Percentiles rank a stretch among this genome's conserved stretches.
Evolutionary conservation across 1,140 invertebrate genomes (phyloP).

Genomic region (Paraescarpia echinospica): DNA sequence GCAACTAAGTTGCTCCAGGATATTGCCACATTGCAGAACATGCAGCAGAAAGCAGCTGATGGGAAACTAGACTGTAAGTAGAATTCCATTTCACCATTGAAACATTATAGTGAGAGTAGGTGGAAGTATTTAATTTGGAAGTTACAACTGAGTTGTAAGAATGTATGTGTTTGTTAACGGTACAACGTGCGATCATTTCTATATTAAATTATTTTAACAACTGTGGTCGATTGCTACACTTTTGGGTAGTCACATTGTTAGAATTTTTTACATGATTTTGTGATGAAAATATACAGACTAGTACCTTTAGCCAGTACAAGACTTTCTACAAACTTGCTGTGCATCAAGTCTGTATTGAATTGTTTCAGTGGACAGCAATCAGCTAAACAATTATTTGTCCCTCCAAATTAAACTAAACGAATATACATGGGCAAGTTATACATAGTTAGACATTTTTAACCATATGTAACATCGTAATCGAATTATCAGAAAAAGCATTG

Average conservation of each 20-base stretch:
- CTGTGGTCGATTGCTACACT: not conserved
- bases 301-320: too few species aligned
- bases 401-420: not conserved
- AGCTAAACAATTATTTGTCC: not conserved
- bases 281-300: too few species aligned
- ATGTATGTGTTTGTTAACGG: not conserved
- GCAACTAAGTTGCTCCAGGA: not conserved
- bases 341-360: not conserved
- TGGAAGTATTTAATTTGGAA: too few species aligned
- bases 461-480: not conserved
- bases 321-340: not conserved
- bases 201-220: not conserved
- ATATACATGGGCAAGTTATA: not conserved
- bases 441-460: too few species aligned
- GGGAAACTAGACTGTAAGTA: not conserved
- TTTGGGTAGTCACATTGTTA: not conserved
- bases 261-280: too few species aligned
- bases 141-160: not conserved
- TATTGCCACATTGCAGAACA: not conserved
- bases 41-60: not conserved
- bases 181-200: not conserved
- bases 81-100: not conserved
- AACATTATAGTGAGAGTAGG: not conserved
- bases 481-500: not conserved
- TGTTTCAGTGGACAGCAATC: not conserved